Conservation (phyloP, 2,888 invertebrate genomes). For the Hanleya hanleyi region DNA sequence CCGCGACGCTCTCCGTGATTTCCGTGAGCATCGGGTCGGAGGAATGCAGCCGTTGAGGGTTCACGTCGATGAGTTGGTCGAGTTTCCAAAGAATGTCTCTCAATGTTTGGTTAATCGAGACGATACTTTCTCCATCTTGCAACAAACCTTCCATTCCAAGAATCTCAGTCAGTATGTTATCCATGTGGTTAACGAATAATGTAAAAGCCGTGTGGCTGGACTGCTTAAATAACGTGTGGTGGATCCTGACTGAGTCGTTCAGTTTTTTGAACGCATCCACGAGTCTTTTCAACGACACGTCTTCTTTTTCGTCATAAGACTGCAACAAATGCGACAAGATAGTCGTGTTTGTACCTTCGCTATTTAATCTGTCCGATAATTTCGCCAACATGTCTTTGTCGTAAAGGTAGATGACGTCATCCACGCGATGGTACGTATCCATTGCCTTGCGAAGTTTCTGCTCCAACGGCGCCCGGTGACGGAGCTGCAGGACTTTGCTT, state of each 20-base stretch:
- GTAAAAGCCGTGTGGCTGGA: slow-evolving; percentile 4
- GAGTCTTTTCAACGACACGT: not conserved
- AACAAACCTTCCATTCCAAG: not conserved
- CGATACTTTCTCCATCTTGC: not conserved
- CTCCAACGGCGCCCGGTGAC: not conserved
- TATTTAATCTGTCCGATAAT: not conserved
- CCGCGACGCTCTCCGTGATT: slow-evolving; percentile 1
- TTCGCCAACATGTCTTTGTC: slow-evolving; percentile 1
- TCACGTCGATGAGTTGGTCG: slow-evolving; percentile 3
- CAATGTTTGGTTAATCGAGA: not conserved
- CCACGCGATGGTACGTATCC: slow-evolving; percentile 5
- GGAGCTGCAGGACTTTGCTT: not conserved
- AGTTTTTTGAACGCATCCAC: not conserved
- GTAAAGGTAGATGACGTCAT: not conserved
- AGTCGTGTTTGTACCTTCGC: not conserved
- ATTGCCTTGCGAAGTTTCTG: not conserved
- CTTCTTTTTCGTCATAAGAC: not conserved
- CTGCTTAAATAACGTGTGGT: slow-evolving; percentile 2
- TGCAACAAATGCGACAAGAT: not conserved
- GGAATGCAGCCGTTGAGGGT: not conserved
- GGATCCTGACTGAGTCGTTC: not conserved
- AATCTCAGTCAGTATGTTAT: not conserved
- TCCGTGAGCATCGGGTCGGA: slow-evolving; percentile 2
- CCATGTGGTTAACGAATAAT: slow-evolving; percentile 4
- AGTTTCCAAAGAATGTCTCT: not conserved